Evolutionary conservation across 1,140 invertebrate species (phyloP).

Genomic region (Pentalonia nigronervosa): DNA sequence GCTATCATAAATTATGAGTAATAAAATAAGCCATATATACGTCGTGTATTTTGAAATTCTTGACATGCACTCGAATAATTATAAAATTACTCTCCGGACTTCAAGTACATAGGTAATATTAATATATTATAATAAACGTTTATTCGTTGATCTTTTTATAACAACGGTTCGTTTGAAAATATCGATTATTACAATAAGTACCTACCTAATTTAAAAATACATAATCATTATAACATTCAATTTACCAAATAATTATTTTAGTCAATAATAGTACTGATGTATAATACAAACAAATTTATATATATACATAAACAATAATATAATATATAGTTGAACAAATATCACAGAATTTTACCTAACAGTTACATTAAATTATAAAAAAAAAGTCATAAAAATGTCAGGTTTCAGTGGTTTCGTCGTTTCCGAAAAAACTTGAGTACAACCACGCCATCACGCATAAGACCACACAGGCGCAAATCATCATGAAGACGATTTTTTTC

Average conservation of each 20-base stretch:
- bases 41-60: not conserved
- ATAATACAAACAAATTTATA: not conserved
- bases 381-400: constrained; percentile 14
- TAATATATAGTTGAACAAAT: constrained; percentile 35
- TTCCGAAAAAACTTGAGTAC: constrained; percentile 1
- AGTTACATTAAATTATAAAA: not conserved
- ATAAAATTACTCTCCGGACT: not conserved
- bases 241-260: not conserved
- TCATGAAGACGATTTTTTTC: constrained; percentile 47
- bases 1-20: not conserved
- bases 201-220: not conserved
- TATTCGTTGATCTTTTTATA: constrained; percentile 2
- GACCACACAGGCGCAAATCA: not conserved
- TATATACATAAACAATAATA: not conserved
- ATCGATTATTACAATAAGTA: not conserved
- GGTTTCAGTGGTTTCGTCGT: constrained; percentile 16
- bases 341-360: constrained; percentile 44
- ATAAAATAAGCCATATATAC: not conserved
- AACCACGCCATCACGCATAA: constrained; percentile 22
- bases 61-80: not conserved
- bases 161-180: not conserved
- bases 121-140: not conserved
- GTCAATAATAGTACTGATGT: not conserved
- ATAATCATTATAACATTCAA: not conserved
- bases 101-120: not conserved